Percentiles rank a stretch among this genome's conserved stretches.
phyloP scores from a whole-genome alignment of 2,797 vertebrate species.

The Tolypeutes matacus region DNA sequence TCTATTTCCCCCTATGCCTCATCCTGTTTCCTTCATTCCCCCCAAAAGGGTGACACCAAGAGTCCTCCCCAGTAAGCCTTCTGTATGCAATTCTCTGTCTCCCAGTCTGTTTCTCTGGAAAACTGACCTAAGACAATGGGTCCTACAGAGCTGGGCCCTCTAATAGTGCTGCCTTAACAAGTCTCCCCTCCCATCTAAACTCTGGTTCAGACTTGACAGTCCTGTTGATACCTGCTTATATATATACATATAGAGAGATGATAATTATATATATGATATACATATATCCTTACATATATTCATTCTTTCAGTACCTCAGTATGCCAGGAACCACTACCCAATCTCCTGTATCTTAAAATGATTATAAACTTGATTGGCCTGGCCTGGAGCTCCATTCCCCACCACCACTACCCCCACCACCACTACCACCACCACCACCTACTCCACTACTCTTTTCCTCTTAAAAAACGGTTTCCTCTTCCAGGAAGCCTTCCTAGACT shows the following conservation, averaged over 20 bases:
- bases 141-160: neutral
- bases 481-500: conserved; percentile 45
- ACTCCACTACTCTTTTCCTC: neutral
- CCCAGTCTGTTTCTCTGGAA: neutral
- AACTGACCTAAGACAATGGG: neutral
- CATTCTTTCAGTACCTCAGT: neutral
- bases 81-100: neutral
- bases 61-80: neutral
- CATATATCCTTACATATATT: neutral
- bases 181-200: neutral
- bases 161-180: neutral
- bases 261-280: too few relatives aligned
- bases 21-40: neutral
- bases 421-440: too few relatives aligned
- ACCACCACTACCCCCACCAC: neutral
- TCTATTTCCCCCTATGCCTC: neutral
- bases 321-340: neutral
- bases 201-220: neutral
- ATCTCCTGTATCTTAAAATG: neutral
- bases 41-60: neutral
- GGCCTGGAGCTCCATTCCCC: too few relatives aligned
- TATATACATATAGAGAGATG: too few relatives aligned
- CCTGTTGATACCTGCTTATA: neutral
- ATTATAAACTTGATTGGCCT: neutral
- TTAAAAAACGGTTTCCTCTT: neutral